Evolutionary conservation across 2,797 vertebrate species (phyloP).

Genomic region (Silurus lanzhouensis): DNA sequence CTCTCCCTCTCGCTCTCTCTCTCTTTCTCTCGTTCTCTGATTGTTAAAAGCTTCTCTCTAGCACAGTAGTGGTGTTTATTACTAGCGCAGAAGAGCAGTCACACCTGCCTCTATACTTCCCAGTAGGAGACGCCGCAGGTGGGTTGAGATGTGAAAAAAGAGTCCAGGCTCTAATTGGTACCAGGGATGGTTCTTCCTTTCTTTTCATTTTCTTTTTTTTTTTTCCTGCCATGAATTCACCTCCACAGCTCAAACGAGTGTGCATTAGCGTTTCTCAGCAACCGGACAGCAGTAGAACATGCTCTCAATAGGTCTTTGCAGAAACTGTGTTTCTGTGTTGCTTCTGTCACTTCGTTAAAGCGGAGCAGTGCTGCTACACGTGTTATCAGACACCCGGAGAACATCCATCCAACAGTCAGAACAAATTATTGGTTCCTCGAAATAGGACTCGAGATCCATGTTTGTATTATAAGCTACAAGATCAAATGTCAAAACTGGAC

Average conservation of each 20-base stretch:
- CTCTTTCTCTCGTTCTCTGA: background rate
- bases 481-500: background rate
- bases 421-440: background rate
- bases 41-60: constrained; percentile 36
- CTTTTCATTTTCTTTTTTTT: background rate
- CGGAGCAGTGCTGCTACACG: constrained; percentile 1
- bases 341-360: constrained; percentile 34
- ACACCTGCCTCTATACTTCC: constrained; percentile 40
- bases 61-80: constrained; percentile 42
- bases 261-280: constrained; percentile 25
- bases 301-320: background rate
- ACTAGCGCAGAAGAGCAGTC: constrained; percentile 24
- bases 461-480: background rate
- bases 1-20: background rate
- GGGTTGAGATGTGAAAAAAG: constrained; percentile 24
- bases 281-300: constrained; percentile 26
- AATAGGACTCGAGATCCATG: background rate
- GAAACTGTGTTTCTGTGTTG: constrained; percentile 19
- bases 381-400: constrained; percentile 20
- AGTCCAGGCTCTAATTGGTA: constrained; percentile 50
- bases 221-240: constrained; percentile 20
- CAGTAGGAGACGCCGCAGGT: constrained; percentile 10
- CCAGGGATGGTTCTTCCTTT: background rate
- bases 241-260: constrained; percentile 25
- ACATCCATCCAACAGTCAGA: background rate